Conservation (phyloP, 2,113 vertebrate genomes). For the Poecile atricapillus region DNA sequence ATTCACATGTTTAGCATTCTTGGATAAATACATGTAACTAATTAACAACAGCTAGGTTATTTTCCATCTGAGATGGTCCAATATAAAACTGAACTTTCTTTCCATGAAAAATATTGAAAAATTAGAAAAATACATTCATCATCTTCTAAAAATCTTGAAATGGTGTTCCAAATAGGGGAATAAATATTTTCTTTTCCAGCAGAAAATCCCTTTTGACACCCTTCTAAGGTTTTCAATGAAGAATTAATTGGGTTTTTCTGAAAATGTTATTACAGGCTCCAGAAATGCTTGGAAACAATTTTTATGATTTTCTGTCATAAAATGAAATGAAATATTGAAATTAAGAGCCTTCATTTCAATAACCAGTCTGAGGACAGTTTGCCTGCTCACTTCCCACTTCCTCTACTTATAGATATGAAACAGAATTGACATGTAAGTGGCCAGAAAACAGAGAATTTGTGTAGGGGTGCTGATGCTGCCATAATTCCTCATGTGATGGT, state of each 20-base stretch:
- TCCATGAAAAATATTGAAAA: not conserved
- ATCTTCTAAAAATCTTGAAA: not conserved
- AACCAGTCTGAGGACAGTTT: not conserved
- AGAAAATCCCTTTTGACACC: not conserved
- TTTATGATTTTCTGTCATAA: not conserved
- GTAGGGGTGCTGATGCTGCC: not conserved
- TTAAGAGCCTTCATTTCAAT: not conserved
- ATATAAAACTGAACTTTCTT: not conserved
- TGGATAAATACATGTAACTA: not conserved
- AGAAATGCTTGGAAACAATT: not conserved
- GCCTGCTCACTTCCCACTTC: not conserved
- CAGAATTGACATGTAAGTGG: not conserved
- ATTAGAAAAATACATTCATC: not conserved
- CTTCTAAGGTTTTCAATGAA: not conserved
- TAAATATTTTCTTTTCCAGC: not conserved
- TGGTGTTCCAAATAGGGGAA: not conserved
- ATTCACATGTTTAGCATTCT: not conserved
- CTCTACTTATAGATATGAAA: fast-evolving
- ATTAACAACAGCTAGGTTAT: not conserved
- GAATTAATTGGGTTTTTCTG: not conserved
- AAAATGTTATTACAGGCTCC: not conserved
- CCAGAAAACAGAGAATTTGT: not conserved
- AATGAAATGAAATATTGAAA: not conserved
- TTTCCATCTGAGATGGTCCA: not conserved
- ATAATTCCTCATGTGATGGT: not conserved